These are phyloP conservation scores for Alviniconcha marisindica DNA, from an alignment of 1,140 invertebrate genomes.

Conservation along the genomic window DNA sequence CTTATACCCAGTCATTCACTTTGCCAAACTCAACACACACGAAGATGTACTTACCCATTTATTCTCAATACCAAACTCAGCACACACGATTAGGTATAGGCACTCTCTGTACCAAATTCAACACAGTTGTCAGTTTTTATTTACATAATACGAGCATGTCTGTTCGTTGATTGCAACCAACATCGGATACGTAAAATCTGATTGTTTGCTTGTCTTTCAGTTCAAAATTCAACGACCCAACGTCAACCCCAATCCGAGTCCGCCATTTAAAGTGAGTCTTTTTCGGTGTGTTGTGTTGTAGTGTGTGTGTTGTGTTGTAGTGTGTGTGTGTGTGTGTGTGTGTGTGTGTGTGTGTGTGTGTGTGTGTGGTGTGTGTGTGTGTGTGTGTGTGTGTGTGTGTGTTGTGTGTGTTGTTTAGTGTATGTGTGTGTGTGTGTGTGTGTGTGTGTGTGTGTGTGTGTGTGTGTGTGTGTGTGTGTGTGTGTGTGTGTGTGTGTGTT, in stretches of 20 bases:
- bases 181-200: too few relatives aligned
- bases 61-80: neutral
- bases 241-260: too few relatives aligned
- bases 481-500: slow-evolving; percentile 13
- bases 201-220: neutral
- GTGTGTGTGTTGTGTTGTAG: neutral
- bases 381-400: neutral
- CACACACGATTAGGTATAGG: neutral
- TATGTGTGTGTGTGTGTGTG: neutral
- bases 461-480: neutral
- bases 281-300: neutral
- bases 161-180: too few relatives aligned
- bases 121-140: too few relatives aligned
- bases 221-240: neutral
- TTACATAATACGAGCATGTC: too few relatives aligned
- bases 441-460: neutral
- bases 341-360: neutral
- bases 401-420: neutral
- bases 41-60: too few relatives aligned
- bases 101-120: too few relatives aligned
- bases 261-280: neutral
- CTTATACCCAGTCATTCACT: too few relatives aligned
- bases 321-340: neutral
- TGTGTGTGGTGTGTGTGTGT: slow-evolving; percentile 4
- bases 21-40: too few relatives aligned